Evolutionary conservation across 2,888 invertebrate species (phyloP), one percentile per base, ranked within the genome.

Genomic region (Dorcus hopei): DNA sequence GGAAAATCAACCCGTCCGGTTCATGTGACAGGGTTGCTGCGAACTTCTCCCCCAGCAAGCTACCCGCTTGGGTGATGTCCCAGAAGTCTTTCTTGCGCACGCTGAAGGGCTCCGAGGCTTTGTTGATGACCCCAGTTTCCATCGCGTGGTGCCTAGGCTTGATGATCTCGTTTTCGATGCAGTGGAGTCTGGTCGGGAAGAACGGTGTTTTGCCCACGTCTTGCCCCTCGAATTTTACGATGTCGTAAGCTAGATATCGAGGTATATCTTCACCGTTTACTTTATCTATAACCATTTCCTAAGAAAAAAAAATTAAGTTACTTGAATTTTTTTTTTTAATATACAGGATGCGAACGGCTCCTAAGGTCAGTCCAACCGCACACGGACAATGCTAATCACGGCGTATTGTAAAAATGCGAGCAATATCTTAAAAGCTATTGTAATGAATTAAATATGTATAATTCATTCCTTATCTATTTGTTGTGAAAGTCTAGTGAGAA

Each of bases 221-320:
- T 58, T 86, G 80, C 0, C 88, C 87, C 71, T 94, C 90, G 71
- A 92, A 91, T 70, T 84, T 85, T 39, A 99, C 85, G 54, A 98
- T 89, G 74, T 99, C 99, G 73, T 99, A 99, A 45, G 94, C 93
- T 61, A 99, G 84, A 78, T 91, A 98, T 47, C 99, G 84, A 0
- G 97, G 95, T 68, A 90, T 88, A 59, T 86, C 83, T 68, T 83
- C 80, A 0, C 88, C 91, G 8, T 86, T 78, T 9, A 88, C 89
- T 79, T 88, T 90, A 74, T 97, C 97, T 64, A 95, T 88, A 9
- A 98, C 96, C 95, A 97, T 94, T 85, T 98, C 97, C 95, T 95
- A 74, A 47, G 81, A 82, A 49, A 54, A 9, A 63, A 50, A 19
- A 19, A n/a, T n/a, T n/a, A 19, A 19, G 19, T 19, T 19, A 19